phyloP scores from a whole-genome alignment of 2,888 invertebrate genomes.

The Meteorus colon region DNA sequence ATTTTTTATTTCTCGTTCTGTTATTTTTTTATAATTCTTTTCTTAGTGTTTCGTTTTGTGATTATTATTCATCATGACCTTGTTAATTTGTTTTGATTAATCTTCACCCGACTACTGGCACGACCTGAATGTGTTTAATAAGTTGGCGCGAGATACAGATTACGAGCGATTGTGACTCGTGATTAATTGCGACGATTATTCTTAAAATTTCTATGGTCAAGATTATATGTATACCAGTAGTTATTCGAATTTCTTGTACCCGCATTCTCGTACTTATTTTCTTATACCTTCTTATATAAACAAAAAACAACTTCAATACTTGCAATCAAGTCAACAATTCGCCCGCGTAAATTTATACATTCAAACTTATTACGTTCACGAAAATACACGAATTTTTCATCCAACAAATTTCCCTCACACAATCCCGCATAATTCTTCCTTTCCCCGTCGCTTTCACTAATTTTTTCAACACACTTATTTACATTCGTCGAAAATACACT shows the following conservation, averaged over 20 bases:
- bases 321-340: constrained; percentile 51
- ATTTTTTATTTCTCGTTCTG: not conserved
- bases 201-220: constrained; percentile 37
- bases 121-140: constrained; percentile 59
- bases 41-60: not conserved
- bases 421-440: not conserved
- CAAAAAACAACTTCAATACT: constrained; percentile 48
- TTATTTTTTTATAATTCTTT: too few relatives aligned
- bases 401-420: constrained; percentile 15
- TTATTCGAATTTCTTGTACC: too few relatives aligned
- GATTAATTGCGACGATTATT: constrained; percentile 62
- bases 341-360: not conserved
- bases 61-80: constrained; percentile 57
- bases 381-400: constrained; percentile 34
- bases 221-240: not conserved
- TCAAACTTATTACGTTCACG: constrained; percentile 16
- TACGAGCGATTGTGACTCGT: constrained; percentile 51
- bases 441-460: constrained; percentile 29
- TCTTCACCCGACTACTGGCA: constrained; percentile 49
- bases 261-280: too few relatives aligned
- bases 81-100: constrained; percentile 60
- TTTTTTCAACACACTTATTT: constrained; percentile 8
- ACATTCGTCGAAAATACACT: not conserved
- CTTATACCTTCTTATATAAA: too few relatives aligned
- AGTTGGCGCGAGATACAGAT: constrained; percentile 44